Evolutionary conservation across 1,140 invertebrate genomes (phyloP).

Genomic region (Leptonema lineaticorne): DNA sequence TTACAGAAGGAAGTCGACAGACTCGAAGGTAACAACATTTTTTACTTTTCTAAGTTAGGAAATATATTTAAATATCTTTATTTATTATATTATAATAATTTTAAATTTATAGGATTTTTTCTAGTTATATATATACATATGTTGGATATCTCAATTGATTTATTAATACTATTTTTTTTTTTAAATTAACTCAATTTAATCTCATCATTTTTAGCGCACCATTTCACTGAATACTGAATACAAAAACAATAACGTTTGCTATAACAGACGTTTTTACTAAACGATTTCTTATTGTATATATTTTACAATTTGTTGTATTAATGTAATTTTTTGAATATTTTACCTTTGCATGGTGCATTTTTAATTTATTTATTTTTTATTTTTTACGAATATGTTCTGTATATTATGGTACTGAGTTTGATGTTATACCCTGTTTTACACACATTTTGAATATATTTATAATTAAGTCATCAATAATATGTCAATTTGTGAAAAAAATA

Average conservation of each 20-base stretch:
- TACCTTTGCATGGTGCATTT: neutral
- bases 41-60: neutral
- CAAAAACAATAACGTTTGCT: conserved; percentile 1
- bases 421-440: no score
- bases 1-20: conserved; percentile 99
- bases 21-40: conserved; percentile 90
- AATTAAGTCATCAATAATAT: no score
- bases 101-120: no score
- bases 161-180: conserved; percentile 6
- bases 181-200: neutral
- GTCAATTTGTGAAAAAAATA: no score
- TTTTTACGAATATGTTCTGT: conserved; percentile 3
- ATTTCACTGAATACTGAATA: conserved; percentile 20
- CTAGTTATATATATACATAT: conserved; percentile 9
- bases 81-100: neutral
- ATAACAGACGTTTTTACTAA: neutral
- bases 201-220: neutral
- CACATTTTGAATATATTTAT: no score
- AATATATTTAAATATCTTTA: conserved; percentile 1
- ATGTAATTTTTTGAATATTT: conserved; percentile 12
- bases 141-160: conserved; percentile 15
- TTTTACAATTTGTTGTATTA: neutral
- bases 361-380: no score
- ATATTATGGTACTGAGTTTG: no score
- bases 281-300: conserved; percentile 3